phyloP scores from a whole-genome alignment of 1,140 invertebrate species.

The Zaprionus vittiger region DNA sequence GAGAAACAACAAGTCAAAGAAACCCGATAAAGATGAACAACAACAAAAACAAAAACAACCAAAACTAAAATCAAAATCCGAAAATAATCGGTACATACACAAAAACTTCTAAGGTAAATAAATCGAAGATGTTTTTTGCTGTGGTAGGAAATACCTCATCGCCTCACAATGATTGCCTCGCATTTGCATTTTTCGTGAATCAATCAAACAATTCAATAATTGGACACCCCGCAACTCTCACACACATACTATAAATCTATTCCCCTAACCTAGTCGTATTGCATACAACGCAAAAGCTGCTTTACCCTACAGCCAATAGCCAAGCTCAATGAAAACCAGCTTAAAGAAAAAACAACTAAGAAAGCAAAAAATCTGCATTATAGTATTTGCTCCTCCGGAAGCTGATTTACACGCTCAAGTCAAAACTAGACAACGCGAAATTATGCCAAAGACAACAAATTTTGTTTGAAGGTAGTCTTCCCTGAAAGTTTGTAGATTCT shows the following conservation, averaged over 20 bases:
- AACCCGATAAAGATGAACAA: constrained; percentile 33
- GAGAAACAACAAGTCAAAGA: constrained; percentile 4
- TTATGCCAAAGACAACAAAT: background rate
- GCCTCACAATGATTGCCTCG: constrained; percentile 43
- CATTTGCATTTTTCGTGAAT: constrained; percentile 80
- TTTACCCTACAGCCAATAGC: constrained; percentile 30
- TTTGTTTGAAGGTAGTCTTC: background rate
- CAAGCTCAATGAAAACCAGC: constrained; percentile 42
- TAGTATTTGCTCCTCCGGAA: constrained; percentile 18
- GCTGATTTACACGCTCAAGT: background rate
- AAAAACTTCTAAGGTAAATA: constrained; percentile 76
- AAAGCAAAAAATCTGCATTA: constrained; percentile 12
- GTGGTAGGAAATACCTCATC: constrained; percentile 70
- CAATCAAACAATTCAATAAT: constrained; percentile 66
- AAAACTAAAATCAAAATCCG: constrained; percentile 33
- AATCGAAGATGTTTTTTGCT: constrained; percentile 58
- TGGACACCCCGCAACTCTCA: constrained; percentile 12
- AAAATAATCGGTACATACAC: constrained; percentile 55
- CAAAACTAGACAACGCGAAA: background rate
- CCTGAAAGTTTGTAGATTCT: background rate
- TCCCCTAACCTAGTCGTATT: constrained; percentile 14
- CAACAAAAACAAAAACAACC: constrained; percentile 6
- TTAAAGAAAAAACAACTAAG: background rate
- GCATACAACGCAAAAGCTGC: constrained; percentile 14
- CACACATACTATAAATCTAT: background rate